These are phyloP conservation scores for Orthonychiurus folsomi DNA, from an alignment of 2,888 invertebrate genomes.

Conservation along the genomic window DNA sequence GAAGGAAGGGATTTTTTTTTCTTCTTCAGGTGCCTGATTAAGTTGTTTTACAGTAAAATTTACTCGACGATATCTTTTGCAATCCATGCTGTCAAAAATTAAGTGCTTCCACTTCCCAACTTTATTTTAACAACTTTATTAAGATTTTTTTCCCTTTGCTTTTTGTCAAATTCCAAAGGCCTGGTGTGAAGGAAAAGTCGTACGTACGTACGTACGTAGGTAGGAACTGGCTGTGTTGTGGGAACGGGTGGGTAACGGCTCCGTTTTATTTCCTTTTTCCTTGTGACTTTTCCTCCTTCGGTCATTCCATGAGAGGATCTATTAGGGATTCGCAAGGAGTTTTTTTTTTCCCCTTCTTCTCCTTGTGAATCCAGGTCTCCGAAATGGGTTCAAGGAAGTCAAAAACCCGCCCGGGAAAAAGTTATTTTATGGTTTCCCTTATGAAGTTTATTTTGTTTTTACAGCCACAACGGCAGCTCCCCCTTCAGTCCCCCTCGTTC, in stretches of 20 bases:
- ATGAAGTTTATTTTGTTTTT: constrained; percentile 9
- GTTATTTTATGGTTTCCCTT: constrained; percentile 11
- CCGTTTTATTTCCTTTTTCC: too few species aligned
- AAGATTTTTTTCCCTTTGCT: not conserved
- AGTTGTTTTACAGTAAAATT: constrained; percentile 1
- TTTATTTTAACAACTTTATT: not conserved
- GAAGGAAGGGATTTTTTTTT: not conserved
- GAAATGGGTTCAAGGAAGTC: too few species aligned
- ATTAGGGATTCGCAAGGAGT: too few species aligned
- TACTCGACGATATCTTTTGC: not conserved
- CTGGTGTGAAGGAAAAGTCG: constrained; percentile 1
- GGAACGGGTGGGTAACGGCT: too few species aligned
- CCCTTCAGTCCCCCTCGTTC: constrained; percentile 50
- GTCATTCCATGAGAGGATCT: too few species aligned
- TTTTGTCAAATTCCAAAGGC: not conserved
- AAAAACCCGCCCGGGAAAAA: too few species aligned
- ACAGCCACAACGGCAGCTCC: constrained; percentile 48
- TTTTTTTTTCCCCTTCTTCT: too few species aligned
- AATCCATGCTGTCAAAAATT: not conserved
- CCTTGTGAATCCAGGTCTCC: too few species aligned
- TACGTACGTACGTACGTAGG: too few species aligned
- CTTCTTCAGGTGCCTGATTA: not conserved
- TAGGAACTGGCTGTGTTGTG: too few species aligned
- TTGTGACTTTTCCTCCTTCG: too few species aligned
- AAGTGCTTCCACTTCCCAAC: not conserved